These are phyloP conservation scores for Amniataba percoides DNA, from an alignment of 2,797 vertebrate species.

Conservation along the genomic window DNA sequence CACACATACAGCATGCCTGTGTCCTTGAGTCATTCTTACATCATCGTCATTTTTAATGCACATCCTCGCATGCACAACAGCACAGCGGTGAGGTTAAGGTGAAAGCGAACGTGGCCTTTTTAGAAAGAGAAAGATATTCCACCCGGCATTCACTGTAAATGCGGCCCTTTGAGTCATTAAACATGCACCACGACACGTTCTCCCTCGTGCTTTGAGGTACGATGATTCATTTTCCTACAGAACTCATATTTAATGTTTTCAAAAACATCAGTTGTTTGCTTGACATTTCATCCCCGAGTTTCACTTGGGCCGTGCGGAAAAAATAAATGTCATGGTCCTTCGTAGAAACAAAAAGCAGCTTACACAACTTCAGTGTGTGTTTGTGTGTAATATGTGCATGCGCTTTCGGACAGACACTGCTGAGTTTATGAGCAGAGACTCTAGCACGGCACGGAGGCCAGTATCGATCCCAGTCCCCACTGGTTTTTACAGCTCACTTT, in stretches of 20 bases:
- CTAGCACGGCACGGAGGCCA: conserved; percentile 31
- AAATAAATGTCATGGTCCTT: conserved; percentile 35
- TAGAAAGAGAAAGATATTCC: conserved; percentile 38
- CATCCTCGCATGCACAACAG: conserved; percentile 2
- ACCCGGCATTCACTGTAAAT: conserved; percentile 7
- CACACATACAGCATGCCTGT: conserved; percentile 24
- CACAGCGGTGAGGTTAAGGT: background rate
- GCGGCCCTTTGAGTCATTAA: conserved; percentile 40
- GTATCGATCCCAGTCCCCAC: conserved; percentile 54
- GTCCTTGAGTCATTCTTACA: conserved; percentile 23
- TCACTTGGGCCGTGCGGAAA: conserved; percentile 6
- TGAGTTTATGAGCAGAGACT: conserved; percentile 61
- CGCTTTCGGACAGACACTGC: conserved; percentile 32
- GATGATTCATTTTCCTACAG: conserved; percentile 50
- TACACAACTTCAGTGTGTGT: conserved; percentile 4
- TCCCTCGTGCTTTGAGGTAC: conserved; percentile 29
- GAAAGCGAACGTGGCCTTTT: conserved; percentile 11
- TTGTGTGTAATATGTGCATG: conserved; percentile 23
- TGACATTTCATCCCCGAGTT: conserved; percentile 64
- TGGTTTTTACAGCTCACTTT: conserved; percentile 61
- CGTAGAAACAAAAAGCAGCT: conserved; percentile 54
- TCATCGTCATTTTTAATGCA: conserved; percentile 8
- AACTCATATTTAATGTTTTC: conserved; percentile 34
- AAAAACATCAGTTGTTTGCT: conserved; percentile 62
- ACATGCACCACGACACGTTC: conserved; percentile 20